A percentile compares a stretch with the other conserved stretches of the same genome.
phyloP scores from a whole-genome alignment of 2,113 vertebrate species.

The Plestiodon gilberti region DNA sequence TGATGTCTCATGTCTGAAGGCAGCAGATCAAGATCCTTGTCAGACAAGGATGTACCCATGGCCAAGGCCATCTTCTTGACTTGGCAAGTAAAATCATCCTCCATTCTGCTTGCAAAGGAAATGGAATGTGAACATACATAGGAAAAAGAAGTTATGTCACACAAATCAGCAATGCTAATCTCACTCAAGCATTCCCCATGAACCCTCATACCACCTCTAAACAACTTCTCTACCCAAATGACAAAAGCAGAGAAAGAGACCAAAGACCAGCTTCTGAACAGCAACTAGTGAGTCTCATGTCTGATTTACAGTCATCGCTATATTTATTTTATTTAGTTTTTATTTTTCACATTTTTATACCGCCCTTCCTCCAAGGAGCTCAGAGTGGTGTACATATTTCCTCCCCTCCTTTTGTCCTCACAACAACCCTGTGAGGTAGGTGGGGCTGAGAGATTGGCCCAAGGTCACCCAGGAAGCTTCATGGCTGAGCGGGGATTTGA shows the following conservation, averaged over 20 bases:
- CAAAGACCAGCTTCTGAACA: not conserved
- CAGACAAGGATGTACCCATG: conserved; percentile 62
- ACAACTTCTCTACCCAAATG: not conserved
- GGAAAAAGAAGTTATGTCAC: not conserved
- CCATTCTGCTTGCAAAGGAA: conserved; percentile 36
- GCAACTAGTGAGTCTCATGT: not conserved
- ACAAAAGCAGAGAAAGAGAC: not conserved
- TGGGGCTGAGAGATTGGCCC: too few species aligned
- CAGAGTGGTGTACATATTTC: too few species aligned
- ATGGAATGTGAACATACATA: not conserved
- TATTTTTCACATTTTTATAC: too few species aligned
- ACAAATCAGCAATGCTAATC: not conserved
- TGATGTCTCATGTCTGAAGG: conserved; percentile 55
- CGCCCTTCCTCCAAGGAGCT: too few species aligned
- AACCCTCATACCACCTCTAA: not conserved
- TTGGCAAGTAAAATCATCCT: conserved; percentile 50
- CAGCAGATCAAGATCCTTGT: conserved; percentile 62
- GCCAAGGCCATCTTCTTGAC: conserved; percentile 69
- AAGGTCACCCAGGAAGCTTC: too few species aligned
- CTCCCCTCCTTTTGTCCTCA: too few species aligned
- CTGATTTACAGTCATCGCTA: not conserved
- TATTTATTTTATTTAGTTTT: too few species aligned
- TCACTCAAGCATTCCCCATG: not conserved
- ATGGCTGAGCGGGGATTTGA: too few species aligned
- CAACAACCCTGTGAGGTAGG: too few species aligned